A percentile compares a stretch with the other conserved stretches of the same genome.
Conservation (phyloP, 2,797 vertebrate genomes). For the Leuciscus waleckii region DNA sequence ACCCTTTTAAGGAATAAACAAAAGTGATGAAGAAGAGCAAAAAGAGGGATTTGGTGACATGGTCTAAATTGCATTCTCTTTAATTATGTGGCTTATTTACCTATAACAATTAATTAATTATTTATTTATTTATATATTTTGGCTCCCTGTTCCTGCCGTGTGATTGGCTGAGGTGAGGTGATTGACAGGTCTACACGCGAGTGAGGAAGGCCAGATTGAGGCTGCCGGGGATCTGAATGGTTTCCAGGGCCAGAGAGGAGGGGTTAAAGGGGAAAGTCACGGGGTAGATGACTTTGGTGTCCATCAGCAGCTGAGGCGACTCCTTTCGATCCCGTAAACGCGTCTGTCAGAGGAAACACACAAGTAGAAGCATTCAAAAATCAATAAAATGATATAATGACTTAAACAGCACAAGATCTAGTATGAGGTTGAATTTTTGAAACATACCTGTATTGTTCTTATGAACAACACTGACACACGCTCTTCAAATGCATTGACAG, state of each 20-base stretch:
- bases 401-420: neutral
- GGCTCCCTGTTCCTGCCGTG: conserved; percentile 6
- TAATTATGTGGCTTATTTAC: conserved; percentile 35
- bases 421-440: neutral
- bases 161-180: conserved; percentile 45
- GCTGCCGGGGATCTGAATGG: conserved; percentile 95
- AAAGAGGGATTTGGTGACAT: neutral
- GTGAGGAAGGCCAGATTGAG: conserved; percentile 92
- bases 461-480: conserved; percentile 95
- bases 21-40: conserved; percentile 12
- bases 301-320: conserved; percentile 94
- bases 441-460: conserved; percentile 93
- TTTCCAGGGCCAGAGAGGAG: conserved; percentile 93
- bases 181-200: conserved; percentile 82
- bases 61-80: conserved; percentile 26
- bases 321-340: conserved; percentile 95
- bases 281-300: conserved; percentile 97
- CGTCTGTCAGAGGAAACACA: conserved; percentile 73
- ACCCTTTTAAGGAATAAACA: conserved; percentile 13
- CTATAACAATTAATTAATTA: neutral
- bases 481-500: conserved; percentile 98
- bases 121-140: conserved; percentile 7
- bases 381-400: neutral
- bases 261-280: conserved; percentile 97
- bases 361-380: conserved; percentile 9